Conservation (phyloP, 2,888 invertebrate genomes). For the Cryptosula pallasiana region DNA sequence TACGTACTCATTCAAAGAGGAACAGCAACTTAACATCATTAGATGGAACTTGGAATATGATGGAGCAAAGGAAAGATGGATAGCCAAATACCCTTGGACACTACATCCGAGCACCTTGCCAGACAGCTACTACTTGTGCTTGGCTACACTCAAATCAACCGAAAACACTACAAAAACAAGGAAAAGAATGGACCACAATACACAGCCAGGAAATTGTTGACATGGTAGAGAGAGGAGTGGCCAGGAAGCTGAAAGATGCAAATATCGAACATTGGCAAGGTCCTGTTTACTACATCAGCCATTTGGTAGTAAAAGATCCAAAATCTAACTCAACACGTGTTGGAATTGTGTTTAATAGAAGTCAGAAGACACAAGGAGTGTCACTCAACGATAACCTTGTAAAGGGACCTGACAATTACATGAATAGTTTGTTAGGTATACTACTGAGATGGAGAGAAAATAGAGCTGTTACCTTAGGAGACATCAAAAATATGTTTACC, state of each 20-base stretch:
- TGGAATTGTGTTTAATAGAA: not conserved
- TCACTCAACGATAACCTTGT: not conserved
- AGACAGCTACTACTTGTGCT: not conserved
- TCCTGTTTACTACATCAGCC: not conserved
- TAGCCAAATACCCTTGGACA: not conserved
- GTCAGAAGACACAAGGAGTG: not conserved
- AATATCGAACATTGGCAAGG: not conserved
- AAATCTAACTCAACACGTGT: not conserved
- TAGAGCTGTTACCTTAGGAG: not conserved
- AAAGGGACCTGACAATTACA: not conserved
- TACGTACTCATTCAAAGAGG: not conserved
- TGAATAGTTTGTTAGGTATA: not conserved
- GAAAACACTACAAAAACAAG: not conserved
- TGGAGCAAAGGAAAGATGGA: not conserved
- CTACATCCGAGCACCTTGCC: not conserved
- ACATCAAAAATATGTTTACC: conserved; percentile 1
- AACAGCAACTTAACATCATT: not conserved
- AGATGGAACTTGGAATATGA: not conserved
- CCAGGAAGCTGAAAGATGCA: not conserved
- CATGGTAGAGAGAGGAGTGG: not conserved
- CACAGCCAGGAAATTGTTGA: not conserved
- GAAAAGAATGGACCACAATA: not conserved
- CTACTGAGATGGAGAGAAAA: not conserved
- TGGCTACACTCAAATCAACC: not conserved
- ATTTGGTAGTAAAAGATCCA: not conserved